Base-by-base conservation (phyloP, 2,888 invertebrate species). In the Polydrusus cervinus region DNA sequence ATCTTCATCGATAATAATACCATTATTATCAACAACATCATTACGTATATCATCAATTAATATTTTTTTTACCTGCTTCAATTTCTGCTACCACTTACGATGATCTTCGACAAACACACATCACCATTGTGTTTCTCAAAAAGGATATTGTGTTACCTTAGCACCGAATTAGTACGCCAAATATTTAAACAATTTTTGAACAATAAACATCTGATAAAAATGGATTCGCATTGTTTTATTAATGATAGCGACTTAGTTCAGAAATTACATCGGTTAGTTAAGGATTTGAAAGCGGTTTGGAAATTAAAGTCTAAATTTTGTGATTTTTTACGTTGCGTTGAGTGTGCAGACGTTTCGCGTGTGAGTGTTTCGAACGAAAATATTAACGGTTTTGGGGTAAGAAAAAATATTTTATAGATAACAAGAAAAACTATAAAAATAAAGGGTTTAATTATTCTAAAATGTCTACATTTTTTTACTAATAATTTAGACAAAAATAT, bases 181-280 rank as follows among this genome's bases (percentile, higher is more conserved):
- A 76, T 76, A 76, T 76, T 76, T 76, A 69, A 72, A 68, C 51
- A 49, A 65, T 40, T 60, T 65, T 68, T 43, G 25, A 69, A 72
- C 65, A 76, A 76, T 76, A 76, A 76, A 76, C 65, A 69, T 16
- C 68, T 55, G 76, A 76, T 76, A 76, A 72, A 75, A 57, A 47
- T 18, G 62, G 64, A 75, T 76, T 71, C 55, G 66, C 68, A 45
- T 53, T 75, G 75, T 75, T 71, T 75, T 72, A 75, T 45, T 65
- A 75, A 75, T 64, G 75, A 75, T 75, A 71, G 61, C 67, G 55
- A 62, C 14, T 66, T 40, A 71, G 70, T 71, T 47, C n/a, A 47
- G 20, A 20, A 62, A 62, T 69, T 62, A 74, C 61, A 20, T 16
- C 34, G 68, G 40, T 20, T 43, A 10, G 60, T 34, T 30, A 16